phyloP scores from a whole-genome alignment of 2,888 invertebrate genomes.

The Branchipolynoe longqiensis region DNA sequence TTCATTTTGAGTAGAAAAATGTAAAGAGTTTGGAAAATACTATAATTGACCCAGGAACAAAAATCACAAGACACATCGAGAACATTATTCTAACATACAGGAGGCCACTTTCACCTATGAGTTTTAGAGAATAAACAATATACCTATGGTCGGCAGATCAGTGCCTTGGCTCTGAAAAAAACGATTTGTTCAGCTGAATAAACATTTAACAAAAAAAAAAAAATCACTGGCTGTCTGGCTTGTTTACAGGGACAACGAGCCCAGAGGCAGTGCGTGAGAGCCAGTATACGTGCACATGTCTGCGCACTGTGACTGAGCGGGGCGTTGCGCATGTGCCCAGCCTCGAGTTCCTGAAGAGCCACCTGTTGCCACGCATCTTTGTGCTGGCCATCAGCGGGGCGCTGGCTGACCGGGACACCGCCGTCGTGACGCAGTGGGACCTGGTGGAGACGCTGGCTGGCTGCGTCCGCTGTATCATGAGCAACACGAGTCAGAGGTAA shows the following conservation, averaged over 20 bases:
- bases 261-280: slow-evolving; percentile 6
- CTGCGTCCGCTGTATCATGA: slow-evolving; percentile 46
- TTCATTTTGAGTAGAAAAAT: too few species aligned
- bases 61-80: too few species aligned
- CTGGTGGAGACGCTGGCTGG: slow-evolving; percentile 29
- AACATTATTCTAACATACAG: too few species aligned
- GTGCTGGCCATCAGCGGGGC: slow-evolving; percentile 39
- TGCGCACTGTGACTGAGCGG: neutral
- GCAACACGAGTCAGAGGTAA: slow-evolving; percentile 20
- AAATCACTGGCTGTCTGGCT: too few species aligned
- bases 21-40: too few species aligned
- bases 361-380: slow-evolving; percentile 29
- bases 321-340: neutral
- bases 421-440: slow-evolving; percentile 16
- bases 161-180: too few species aligned
- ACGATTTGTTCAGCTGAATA: too few species aligned
- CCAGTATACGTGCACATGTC: slow-evolving; percentile 36
- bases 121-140: too few species aligned
- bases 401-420: neutral
- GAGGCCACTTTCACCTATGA: too few species aligned
- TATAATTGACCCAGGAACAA: too few species aligned
- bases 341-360: slow-evolving; percentile 14
- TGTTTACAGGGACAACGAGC: neutral
- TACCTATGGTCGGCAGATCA: too few species aligned
- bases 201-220: too few species aligned